Evolutionary conservation across 2,888 invertebrate genomes (phyloP).

Genomic region (Drosophila diplacantha): DNA sequence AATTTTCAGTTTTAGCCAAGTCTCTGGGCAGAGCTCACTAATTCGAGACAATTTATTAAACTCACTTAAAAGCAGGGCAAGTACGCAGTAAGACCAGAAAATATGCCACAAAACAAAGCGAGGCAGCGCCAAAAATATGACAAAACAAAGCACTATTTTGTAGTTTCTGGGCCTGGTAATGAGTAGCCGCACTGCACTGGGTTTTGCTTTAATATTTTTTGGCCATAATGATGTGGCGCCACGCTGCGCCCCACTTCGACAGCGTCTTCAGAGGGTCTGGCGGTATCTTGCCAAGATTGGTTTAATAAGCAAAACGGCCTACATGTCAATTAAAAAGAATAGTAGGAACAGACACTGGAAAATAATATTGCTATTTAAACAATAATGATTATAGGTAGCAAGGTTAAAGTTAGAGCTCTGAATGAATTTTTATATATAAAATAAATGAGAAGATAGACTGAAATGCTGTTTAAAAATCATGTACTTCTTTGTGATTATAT

Average conservation of each 20-base stretch:
- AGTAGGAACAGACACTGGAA: constrained; percentile 24
- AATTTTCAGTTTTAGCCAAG: constrained; percentile 48
- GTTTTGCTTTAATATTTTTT: neutral
- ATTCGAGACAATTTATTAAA: constrained; percentile 67
- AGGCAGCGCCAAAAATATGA: constrained; percentile 38
- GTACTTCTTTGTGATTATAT: neutral
- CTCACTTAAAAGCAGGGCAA: constrained; percentile 53
- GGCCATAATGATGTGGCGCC: constrained; percentile 49
- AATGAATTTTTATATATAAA: neutral
- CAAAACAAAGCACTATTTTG: constrained; percentile 28
- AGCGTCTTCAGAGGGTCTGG: constrained; percentile 18
- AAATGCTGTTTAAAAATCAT: too few relatives aligned
- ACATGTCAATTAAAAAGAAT: constrained; percentile 57
- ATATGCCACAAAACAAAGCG: constrained; percentile 46
- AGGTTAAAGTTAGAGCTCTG: neutral
- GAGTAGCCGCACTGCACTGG: constrained; percentile 37
- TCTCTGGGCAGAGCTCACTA: constrained; percentile 48
- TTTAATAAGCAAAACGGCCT: constrained; percentile 64
- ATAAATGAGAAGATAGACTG: too few relatives aligned
- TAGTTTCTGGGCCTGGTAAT: constrained; percentile 41
- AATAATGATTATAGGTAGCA: neutral
- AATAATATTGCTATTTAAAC: neutral
- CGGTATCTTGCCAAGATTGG: constrained; percentile 39
- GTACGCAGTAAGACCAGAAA: constrained; percentile 32
- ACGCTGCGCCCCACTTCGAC: constrained; percentile 31